Conservation (phyloP, 2,888 invertebrate genomes). For the Thera obeliscata region DNA sequence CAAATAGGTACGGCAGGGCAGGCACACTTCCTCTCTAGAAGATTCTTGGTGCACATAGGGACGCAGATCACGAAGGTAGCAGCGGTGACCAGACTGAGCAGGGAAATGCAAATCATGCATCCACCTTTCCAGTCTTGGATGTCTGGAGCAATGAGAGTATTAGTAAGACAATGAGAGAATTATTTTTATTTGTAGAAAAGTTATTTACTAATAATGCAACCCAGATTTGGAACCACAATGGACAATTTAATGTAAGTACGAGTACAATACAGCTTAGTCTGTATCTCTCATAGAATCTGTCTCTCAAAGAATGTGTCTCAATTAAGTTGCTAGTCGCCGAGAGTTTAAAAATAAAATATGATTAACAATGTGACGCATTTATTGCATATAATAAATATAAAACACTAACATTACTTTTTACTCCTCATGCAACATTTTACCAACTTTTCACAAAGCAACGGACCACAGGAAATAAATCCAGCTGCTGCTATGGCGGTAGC, state of each 20-base stretch:
- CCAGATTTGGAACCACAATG: slow-evolving; percentile 22
- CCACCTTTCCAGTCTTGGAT: slow-evolving; percentile 2
- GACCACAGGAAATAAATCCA: slow-evolving; percentile 53
- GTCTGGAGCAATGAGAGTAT: slow-evolving; percentile 43
- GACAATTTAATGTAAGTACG: too few relatives aligned
- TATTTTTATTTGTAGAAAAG: background rate
- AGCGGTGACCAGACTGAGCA: slow-evolving; percentile 53
- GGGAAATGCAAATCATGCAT: slow-evolving; percentile 64
- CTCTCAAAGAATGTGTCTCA: too few relatives aligned
- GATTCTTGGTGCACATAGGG: slow-evolving; percentile 51
- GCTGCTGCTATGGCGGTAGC: slow-evolving; percentile 53
- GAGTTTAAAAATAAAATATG: slow-evolving; percentile 1
- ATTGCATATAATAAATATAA: slow-evolving; percentile 37
- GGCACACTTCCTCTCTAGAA: slow-evolving; percentile 47
- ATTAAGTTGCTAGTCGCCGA: too few relatives aligned
- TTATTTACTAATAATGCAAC: background rate
- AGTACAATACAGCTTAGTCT: too few relatives aligned
- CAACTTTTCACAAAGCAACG: slow-evolving; percentile 54
- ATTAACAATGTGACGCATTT: slow-evolving; percentile 29
- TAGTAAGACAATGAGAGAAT: background rate
- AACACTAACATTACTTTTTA: slow-evolving; percentile 37
- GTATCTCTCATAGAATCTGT: too few relatives aligned
- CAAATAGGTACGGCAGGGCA: slow-evolving; percentile 53
- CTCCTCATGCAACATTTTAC: slow-evolving; percentile 50
- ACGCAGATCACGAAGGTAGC: slow-evolving; percentile 51